Evolutionary conservation across 2,113 vertebrate species (phyloP), one percentile per base, ranked within the genome.

Genomic region (Etheostoma cragini): DNA sequence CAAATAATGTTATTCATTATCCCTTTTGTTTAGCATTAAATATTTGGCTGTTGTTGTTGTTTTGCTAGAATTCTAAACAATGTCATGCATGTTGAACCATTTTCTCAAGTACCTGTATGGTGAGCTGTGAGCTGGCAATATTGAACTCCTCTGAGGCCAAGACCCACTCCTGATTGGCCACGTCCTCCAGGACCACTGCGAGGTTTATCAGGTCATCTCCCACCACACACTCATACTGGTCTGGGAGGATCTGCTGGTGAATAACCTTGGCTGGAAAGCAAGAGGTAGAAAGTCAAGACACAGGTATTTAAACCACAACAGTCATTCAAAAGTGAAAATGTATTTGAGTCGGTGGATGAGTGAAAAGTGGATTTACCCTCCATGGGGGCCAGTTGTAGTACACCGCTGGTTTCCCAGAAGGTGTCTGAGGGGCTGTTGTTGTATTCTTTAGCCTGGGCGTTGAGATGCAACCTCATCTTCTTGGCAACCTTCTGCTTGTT

Each of bases 401-500:
- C 10, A 2, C 87, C 83, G 0, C 92, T 80, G 0, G 7, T 52
- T 80, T 95, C 92, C 95, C 94, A 95, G 85, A 96, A 92, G 61
- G 91, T 89, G 26, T 90, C 83, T 0, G 68, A 83, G 16, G 94
- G 94, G 52, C 80, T 92, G 84, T 72, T 1, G 93, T 94, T 85
- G 90, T 95, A 96, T 33, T 91, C 78, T 76, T 96, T 96, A 30
- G 79, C 91, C 87, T 95, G 95, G 52, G 95, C 95, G 1, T 95
- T 95, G 57, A 93, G 3, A 13, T 94, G 76, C 56, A 93, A 21
- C 21, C 50, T 90, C 57, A 95, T 47, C 53, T 3, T 75, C 79
- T 93, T 95, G 26, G 58, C 26, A 1, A 53, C 35, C 0, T 1
- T 69, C 8, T 75, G 76, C 46, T 50, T 84, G 87, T 96, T 96